Percentiles rank a stretch among this genome's conserved stretches.
Conservation (phyloP, 2,888 invertebrate species). For the Hirtodrosophila trivittata region DNA sequence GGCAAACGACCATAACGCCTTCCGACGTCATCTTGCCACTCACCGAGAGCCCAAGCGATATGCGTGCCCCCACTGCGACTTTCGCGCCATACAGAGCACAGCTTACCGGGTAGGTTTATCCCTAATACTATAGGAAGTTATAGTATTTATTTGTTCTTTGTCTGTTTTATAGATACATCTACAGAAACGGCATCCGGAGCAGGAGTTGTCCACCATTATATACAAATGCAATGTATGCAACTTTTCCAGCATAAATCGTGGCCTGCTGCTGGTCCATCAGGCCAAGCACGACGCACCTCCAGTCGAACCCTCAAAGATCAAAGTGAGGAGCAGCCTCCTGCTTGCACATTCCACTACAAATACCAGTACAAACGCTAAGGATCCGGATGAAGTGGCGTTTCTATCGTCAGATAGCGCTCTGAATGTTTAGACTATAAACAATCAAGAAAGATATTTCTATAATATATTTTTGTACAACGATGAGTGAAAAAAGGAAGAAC, state of each 20-base stretch:
- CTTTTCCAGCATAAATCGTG: conserved; percentile 82
- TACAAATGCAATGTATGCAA: conserved; percentile 81
- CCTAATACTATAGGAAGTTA: too few relatives aligned
- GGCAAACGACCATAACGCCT: conserved; percentile 91
- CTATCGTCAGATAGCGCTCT: too few relatives aligned
- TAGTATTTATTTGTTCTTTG: neutral
- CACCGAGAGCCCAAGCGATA: conserved; percentile 91
- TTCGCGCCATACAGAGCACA: conserved; percentile 91
- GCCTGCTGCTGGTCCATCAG: conserved; percentile 80
- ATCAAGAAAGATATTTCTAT: too few relatives aligned
- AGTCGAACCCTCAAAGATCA: conserved; percentile 73
- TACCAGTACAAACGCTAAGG: conserved; percentile 27
- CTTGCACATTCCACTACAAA: conserved; percentile 63
- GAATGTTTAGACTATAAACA: too few relatives aligned
- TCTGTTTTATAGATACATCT: conserved; percentile 86
- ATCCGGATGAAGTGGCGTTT: conserved; percentile 3
- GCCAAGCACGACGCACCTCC: conserved; percentile 73
- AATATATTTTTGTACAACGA: too few relatives aligned
- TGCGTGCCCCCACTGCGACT: conserved; percentile 91
- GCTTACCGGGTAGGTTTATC: conserved; percentile 87
- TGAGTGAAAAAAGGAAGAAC: conserved; percentile 16
- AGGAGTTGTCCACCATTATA: conserved; percentile 86
- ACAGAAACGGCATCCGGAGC: conserved; percentile 90
- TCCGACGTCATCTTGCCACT: conserved; percentile 89
- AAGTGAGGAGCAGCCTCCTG: conserved; percentile 80